A percentile compares a stretch with the other conserved stretches of the same genome.
Evolutionary conservation across 2,113 vertebrate species (phyloP).

Genomic region (Lathamus discolor): DNA sequence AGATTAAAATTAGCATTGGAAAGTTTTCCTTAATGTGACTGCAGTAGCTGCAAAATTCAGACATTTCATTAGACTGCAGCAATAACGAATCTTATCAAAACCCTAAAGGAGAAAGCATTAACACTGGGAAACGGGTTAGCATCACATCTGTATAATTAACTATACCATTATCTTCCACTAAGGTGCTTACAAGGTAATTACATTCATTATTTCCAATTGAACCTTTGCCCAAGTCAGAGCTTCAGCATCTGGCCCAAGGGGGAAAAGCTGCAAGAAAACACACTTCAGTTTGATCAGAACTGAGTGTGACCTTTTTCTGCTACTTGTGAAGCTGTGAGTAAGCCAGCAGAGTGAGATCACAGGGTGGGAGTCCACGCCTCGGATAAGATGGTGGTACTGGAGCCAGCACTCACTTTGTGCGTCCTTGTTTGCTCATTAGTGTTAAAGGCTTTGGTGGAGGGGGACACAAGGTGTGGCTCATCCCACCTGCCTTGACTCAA

Average conservation of each 20-base stretch:
- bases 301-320: background rate
- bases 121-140: constrained; percentile 6
- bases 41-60: background rate
- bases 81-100: background rate
- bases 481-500: background rate
- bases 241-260: constrained; percentile 1
- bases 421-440: background rate
- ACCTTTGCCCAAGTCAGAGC: constrained; percentile 1
- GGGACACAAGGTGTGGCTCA: background rate
- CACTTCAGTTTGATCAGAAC: background rate
- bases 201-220: constrained; percentile 34
- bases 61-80: background rate
- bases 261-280: background rate
- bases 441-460: background rate
- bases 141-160: constrained; percentile 20
- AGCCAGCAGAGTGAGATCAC: background rate
- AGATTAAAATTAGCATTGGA: background rate
- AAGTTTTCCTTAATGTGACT: background rate
- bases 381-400: background rate
- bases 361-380: background rate
- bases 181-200: constrained; percentile 56
- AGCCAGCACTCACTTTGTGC: background rate
- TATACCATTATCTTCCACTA: constrained; percentile 27
- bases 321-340: background rate
- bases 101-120: background rate